Conservation (phyloP, 2,113 vertebrate genomes). For the Parotia lawesii region DNA sequence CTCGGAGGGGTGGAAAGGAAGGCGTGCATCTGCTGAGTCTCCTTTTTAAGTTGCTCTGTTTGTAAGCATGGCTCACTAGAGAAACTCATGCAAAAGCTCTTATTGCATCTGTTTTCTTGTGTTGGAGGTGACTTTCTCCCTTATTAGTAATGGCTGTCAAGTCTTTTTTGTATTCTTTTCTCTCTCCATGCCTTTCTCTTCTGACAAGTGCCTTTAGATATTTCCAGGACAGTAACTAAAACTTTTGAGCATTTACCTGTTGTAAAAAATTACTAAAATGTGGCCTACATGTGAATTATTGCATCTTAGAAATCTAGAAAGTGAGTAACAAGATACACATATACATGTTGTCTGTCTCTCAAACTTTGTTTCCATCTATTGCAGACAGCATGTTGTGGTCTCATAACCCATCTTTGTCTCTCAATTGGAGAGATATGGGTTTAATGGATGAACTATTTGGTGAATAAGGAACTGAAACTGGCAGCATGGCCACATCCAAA, state of each 20-base stretch:
- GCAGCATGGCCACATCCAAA: background rate
- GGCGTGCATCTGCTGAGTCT: background rate
- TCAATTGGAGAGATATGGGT: accelerated
- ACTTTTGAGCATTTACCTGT: background rate
- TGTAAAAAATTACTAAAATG: background rate
- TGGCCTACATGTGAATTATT: background rate
- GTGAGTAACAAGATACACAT: background rate
- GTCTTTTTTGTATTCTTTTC: background rate
- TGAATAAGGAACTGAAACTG: background rate
- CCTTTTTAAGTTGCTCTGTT: background rate
- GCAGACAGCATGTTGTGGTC: background rate
- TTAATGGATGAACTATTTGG: background rate
- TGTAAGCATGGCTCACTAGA: background rate
- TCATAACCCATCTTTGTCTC: background rate
- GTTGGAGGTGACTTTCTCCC: background rate
- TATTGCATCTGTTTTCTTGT: background rate
- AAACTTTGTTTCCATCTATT: background rate
- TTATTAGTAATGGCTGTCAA: background rate
- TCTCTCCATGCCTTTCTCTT: background rate
- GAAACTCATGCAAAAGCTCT: background rate
- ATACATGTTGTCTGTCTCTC: background rate
- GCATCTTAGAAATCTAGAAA: background rate
- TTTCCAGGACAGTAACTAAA: background rate
- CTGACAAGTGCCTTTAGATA: background rate
- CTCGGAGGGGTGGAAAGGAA: background rate